Evolutionary conservation across 2,113 vertebrate species (phyloP).

Genomic region (Orthonyx spaldingii): DNA sequence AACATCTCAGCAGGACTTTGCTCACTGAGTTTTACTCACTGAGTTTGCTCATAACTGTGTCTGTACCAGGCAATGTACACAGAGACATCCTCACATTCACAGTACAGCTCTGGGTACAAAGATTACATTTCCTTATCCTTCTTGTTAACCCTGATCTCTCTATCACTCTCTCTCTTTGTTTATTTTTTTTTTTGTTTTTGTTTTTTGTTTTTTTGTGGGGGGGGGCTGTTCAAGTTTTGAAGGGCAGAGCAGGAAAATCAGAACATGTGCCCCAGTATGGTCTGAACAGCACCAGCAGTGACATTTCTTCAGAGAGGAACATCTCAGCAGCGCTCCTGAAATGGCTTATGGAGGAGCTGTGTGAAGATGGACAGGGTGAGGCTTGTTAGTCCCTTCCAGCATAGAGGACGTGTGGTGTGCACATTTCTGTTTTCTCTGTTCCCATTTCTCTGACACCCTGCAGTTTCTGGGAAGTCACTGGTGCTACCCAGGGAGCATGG

Average conservation of each 20-base stretch:
- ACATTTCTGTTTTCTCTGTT: neutral
- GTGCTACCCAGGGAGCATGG: neutral
- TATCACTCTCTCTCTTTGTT: neutral
- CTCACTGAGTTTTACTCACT: neutral
- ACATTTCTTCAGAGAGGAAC: neutral
- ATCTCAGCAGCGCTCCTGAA: neutral
- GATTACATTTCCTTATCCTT: neutral
- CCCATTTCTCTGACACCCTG: neutral
- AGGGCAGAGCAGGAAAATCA: neutral
- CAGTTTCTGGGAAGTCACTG: neutral
- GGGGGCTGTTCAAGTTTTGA: neutral
- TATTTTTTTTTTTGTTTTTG: too few relatives aligned
- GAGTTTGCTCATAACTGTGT: neutral
- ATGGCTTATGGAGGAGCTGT: slow-evolving; percentile 22
- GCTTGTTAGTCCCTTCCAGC: neutral
- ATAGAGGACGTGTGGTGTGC: fast-evolving
- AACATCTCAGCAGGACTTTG: neutral
- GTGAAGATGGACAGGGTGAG: slow-evolving; percentile 9
- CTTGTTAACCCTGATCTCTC: neutral
- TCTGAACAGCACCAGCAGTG: neutral
- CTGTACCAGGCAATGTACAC: too few relatives aligned
- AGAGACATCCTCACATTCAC: neutral
- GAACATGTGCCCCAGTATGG: neutral
- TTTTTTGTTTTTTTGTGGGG: fast-evolving
- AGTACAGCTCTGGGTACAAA: neutral